phyloP scores from a whole-genome alignment of 2,113 vertebrate species.

The Eulemur macaco region DNA sequence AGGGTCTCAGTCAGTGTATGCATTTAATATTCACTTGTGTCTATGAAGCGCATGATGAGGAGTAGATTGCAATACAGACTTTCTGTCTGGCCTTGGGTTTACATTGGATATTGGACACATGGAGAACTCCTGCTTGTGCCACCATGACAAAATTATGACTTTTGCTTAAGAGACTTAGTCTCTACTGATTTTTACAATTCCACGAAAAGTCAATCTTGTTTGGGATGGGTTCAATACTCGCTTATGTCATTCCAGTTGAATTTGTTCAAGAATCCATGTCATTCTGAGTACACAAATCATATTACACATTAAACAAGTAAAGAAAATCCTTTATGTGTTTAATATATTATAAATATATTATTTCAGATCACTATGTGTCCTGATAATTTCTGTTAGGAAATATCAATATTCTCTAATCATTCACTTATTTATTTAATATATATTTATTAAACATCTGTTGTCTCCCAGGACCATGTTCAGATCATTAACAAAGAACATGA shows the following conservation, averaged over 20 bases:
- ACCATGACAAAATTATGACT: constrained; percentile 43
- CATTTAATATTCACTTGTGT: constrained; percentile 66
- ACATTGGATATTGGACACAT: constrained; percentile 23
- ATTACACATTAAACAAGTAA: background rate
- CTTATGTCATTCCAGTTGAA: constrained; percentile 39
- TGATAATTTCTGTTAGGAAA: background rate
- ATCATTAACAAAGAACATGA: background rate
- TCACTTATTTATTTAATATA: background rate
- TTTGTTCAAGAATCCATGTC: constrained; percentile 67
- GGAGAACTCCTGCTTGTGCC: constrained; percentile 69
- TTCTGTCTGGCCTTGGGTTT: constrained; percentile 52
- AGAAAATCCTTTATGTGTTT: background rate
- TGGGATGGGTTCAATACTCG: constrained; percentile 4
- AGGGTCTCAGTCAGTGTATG: background rate
- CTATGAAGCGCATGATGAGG: constrained; percentile 65
- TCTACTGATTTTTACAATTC: constrained; percentile 70
- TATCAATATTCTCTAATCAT: background rate
- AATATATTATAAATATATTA: background rate
- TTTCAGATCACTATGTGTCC: background rate
- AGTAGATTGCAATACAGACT: constrained; percentile 64
- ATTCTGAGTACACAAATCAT: constrained; percentile 57
- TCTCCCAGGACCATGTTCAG: accelerated
- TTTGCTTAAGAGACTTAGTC: constrained; percentile 63
- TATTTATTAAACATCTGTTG: accelerated
- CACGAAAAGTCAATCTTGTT: constrained; percentile 63